phyloP scores from a whole-genome alignment of 2,797 vertebrate genomes.

The Hyperoplus immaculatus region DNA sequence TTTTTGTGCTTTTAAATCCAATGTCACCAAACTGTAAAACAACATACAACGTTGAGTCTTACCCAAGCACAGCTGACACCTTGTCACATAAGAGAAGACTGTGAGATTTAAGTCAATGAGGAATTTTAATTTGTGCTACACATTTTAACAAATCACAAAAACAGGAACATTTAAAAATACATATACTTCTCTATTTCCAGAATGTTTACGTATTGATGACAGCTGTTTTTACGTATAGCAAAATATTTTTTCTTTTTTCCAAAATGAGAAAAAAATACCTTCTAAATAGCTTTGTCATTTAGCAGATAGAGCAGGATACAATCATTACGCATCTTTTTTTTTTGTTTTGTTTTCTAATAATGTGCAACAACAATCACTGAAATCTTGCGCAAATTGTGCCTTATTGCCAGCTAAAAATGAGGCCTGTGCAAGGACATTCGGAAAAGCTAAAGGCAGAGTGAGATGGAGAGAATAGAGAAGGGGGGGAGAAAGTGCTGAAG shows the following conservation, averaged over 20 bases:
- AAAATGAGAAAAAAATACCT: conserved; percentile 75
- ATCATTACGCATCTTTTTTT: conserved; percentile 70
- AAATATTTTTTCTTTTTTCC: conserved; percentile 76
- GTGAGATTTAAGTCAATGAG: conserved; percentile 69
- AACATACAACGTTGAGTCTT: not conserved
- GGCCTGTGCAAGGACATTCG: conserved; percentile 51
- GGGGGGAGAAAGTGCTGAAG: conserved; percentile 53
- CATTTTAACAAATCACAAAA: conserved; percentile 83
- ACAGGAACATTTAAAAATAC: conserved; percentile 84
- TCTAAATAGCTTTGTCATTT: conserved; percentile 82
- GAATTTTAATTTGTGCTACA: conserved; percentile 85
- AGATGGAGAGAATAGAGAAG: conserved; percentile 29
- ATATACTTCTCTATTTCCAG: conserved; percentile 81
- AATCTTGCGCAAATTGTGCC: conserved; percentile 67
- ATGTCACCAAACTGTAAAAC: not conserved
- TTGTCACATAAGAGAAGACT: conserved; percentile 16
- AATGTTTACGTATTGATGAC: conserved; percentile 81
- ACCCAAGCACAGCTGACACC: conserved; percentile 14
- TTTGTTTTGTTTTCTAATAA: conserved; percentile 50
- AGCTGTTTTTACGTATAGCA: conserved; percentile 77
- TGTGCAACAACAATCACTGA: conserved; percentile 80
- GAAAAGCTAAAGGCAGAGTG: conserved; percentile 63
- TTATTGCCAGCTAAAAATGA: conserved; percentile 69
- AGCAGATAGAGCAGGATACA: conserved; percentile 82
- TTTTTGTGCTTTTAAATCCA: not conserved